A percentile compares a stretch with the other conserved stretches of the same genome.
Conservation (phyloP, 2,797 vertebrate genomes). For the Sciaenops ocellatus region DNA sequence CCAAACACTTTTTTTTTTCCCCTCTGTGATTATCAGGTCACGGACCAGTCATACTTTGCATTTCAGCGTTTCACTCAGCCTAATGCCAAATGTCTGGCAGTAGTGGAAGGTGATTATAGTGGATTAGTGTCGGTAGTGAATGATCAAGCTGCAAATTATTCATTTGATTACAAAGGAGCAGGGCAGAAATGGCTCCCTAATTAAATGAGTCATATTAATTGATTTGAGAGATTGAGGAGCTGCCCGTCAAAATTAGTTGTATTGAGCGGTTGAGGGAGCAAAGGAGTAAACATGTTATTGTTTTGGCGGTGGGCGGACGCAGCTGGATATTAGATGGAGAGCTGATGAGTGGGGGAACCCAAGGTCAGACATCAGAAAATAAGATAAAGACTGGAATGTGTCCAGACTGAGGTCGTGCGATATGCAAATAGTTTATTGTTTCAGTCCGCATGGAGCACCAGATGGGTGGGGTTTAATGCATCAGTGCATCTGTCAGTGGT, state of each 20-base stretch:
- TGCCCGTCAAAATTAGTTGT: constrained; percentile 83
- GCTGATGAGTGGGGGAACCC: constrained; percentile 40
- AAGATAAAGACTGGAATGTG: constrained; percentile 37
- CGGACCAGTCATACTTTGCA: constrained; percentile 66
- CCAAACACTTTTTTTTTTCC: constrained; percentile 39
- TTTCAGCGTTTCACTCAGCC: constrained; percentile 75
- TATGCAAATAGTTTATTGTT: constrained; percentile 52
- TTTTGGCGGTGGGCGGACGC: constrained; percentile 68
- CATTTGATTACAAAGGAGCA: constrained; percentile 85
- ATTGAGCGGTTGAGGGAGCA: constrained; percentile 63
- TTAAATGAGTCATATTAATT: constrained; percentile 86
- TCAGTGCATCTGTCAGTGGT: neutral
- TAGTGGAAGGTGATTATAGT: constrained; percentile 77
- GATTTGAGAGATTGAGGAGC: constrained; percentile 82
- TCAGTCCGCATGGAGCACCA: constrained; percentile 17
- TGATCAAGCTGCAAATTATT: constrained; percentile 85
- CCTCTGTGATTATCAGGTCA: constrained; percentile 59
- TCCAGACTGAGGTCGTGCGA: constrained; percentile 42
- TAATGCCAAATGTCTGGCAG: constrained; percentile 77
- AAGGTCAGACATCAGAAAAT: constrained; percentile 73
- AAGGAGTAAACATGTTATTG: constrained; percentile 84
- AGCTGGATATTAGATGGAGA: constrained; percentile 67
- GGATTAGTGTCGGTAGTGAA: constrained; percentile 84
- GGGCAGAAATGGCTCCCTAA: constrained; percentile 81
- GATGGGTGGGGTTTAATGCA: constrained; percentile 11